These are phyloP conservation scores for Pollimyrus isidori DNA, from an alignment of 2,113 vertebrate species.

Conservation along the genomic window DNA sequence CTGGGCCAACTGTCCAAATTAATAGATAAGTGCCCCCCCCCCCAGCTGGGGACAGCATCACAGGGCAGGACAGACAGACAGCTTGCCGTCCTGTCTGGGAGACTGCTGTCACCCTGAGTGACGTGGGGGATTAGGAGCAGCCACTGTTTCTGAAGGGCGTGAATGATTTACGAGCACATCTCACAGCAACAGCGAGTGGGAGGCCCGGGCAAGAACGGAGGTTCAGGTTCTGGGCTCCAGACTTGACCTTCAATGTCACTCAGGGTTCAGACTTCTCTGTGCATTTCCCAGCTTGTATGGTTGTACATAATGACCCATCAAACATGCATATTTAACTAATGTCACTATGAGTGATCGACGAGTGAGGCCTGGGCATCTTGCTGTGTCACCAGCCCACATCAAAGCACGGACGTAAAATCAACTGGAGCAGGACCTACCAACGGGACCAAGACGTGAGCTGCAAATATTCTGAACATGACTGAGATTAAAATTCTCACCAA, in stretches of 20 bases:
- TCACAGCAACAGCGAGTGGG: not conserved
- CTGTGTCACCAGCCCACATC: not conserved
- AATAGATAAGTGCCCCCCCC: conserved; percentile 16
- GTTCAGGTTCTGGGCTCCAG: not conserved
- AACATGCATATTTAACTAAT: not conserved
- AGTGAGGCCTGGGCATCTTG: not conserved
- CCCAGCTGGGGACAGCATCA: not conserved
- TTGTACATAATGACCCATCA: not conserved
- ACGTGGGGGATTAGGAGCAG: not conserved
- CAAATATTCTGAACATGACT: not conserved
- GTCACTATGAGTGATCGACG: not conserved
- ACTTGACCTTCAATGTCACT: not conserved
- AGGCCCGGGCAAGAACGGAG: not conserved
- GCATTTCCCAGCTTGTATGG: not conserved
- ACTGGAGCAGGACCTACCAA: not conserved
- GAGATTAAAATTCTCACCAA: not conserved
- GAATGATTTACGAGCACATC: not conserved
- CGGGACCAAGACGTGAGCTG: not conserved
- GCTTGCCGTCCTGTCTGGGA: not conserved
- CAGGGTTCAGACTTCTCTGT: not conserved
- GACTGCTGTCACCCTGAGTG: not conserved
- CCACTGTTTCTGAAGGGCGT: not conserved
- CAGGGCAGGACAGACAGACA: not conserved
- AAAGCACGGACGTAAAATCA: not conserved
- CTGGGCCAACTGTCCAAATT: not conserved